phyloP scores from a whole-genome alignment of 2,888 invertebrate species.

The Flabesymbios commensalis region DNA sequence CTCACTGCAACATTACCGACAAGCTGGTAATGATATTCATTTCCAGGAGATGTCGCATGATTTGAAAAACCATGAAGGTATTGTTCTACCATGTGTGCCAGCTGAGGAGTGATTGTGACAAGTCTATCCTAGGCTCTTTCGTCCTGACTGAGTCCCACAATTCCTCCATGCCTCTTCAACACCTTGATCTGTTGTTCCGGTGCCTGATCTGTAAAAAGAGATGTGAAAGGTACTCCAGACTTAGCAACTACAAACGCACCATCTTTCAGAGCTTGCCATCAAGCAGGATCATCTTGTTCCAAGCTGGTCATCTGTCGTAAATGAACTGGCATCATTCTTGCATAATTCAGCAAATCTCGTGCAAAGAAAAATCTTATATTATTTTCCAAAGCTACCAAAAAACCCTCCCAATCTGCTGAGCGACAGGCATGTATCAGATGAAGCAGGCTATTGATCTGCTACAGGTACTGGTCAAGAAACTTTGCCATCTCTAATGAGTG shows the following conservation, averaged over 20 bases:
- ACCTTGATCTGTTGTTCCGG: constrained; percentile 15
- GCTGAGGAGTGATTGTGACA: constrained; percentile 17
- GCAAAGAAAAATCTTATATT: constrained; percentile 22
- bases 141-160: constrained; percentile 18
- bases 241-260: constrained; percentile 21
- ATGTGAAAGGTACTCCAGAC: constrained; percentile 19
- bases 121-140: constrained; percentile 11
- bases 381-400: constrained; percentile 14
- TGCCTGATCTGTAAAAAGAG: constrained; percentile 20
- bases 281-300: constrained; percentile 18
- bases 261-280: constrained; percentile 16
- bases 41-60: neutral
- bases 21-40: constrained; percentile 7
- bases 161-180: constrained; percentile 15
- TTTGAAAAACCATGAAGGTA: constrained; percentile 5
- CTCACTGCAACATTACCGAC: constrained; percentile 1
- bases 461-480: constrained; percentile 7
- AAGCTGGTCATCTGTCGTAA: constrained; percentile 16
- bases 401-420: constrained; percentile 19
- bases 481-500: constrained; percentile 12
- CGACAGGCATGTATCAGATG: constrained; percentile 15
- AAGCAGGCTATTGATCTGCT: constrained; percentile 11
- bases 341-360: constrained; percentile 20
- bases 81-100: constrained; percentile 8
- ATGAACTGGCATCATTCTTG: constrained; percentile 15